These are phyloP conservation scores for Acleris laterana DNA, from an alignment of 2,888 invertebrate species.

Conservation along the genomic window DNA sequence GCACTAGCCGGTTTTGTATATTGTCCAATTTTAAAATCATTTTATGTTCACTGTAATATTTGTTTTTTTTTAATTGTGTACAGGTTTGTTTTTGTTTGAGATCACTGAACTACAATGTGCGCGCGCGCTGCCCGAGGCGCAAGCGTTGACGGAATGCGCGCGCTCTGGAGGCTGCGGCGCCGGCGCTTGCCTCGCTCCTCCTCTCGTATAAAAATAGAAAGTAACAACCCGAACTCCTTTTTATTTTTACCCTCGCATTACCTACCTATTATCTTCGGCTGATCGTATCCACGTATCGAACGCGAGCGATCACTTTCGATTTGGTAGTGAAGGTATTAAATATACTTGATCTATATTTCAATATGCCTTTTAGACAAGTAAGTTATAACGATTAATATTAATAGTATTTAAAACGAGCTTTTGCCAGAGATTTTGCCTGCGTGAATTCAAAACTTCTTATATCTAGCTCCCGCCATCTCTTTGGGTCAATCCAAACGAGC, in stretches of 20 bases:
- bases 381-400: too few species aligned
- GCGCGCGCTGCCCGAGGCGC: constrained; percentile 77
- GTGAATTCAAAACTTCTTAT: too few species aligned
- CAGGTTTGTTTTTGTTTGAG: constrained; percentile 8
- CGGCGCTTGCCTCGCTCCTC: constrained; percentile 66
- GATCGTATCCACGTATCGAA: constrained; percentile 58
- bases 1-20: constrained; percentile 67
- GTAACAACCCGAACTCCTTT: constrained; percentile 72
- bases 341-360: constrained; percentile 7
- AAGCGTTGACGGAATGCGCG: constrained; percentile 77
- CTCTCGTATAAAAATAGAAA: constrained; percentile 82
- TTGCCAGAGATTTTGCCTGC: too few species aligned
- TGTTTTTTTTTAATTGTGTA: background rate
- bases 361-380: too few species aligned
- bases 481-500: too few species aligned
- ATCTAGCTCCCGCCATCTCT: too few species aligned
- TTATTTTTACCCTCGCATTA: constrained; percentile 75
- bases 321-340: constrained; percentile 30
- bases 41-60: background rate
- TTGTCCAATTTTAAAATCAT: constrained; percentile 59
- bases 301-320: constrained; percentile 65
- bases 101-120: constrained; percentile 44
- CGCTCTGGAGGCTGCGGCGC: constrained; percentile 74
- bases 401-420: too few species aligned
- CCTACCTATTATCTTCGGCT: constrained; percentile 67